Base-by-base conservation (phyloP, 2,113 vertebrate genomes). In the Promerops cafer region DNA sequence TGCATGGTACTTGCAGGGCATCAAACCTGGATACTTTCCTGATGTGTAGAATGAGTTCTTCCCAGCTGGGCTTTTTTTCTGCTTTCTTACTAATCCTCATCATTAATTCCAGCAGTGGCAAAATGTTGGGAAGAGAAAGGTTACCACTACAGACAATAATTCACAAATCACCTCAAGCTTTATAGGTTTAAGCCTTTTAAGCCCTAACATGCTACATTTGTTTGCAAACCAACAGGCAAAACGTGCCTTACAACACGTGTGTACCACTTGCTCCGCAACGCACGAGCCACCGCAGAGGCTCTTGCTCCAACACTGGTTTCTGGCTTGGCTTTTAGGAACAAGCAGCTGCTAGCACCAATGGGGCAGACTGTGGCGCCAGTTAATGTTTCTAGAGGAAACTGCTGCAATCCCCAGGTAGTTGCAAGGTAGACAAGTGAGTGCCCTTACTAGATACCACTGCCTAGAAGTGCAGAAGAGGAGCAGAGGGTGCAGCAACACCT, bases 241-340 rank as follows among this genome's bases (percentile, higher is more conserved):
- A 39, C 0, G 0, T 33, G 63, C 68, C 39, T 63, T 28, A 54
- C 11, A 57, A 30, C 22, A n/a, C 0, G 0, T 1, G 17, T 13
- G 22, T 6, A 5, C 45, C 16, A 1, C n/a, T 49, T 30, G 37
- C 47, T 52, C 53, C 0, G 1, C 40, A 49, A 11, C 0, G 13
- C 64, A 54, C 0, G 1, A 89, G 40, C 60, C 68, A 47, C 64
- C 3, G 1, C 47, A 69, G 53, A 60, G 40, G 53, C 40, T 79
- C 39, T 2, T 68, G 70, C 49, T 68, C 27, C 22, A 68, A 15
- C 45, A 33, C 12, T 0, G 0, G 3, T 37, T 92, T 52, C 63
- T 60, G 42, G 31, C 10, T 40, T 69, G 12, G 6, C 74, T 71
- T 63, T 85, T 20, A 37, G 49, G n/a, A 60, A 50, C 26, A 45